Percentiles rank a stretch among this genome's conserved stretches.
These are phyloP conservation scores for Pagetopsis macropterus DNA, from an alignment of 2,797 vertebrate genomes.

Conservation along the genomic window DNA sequence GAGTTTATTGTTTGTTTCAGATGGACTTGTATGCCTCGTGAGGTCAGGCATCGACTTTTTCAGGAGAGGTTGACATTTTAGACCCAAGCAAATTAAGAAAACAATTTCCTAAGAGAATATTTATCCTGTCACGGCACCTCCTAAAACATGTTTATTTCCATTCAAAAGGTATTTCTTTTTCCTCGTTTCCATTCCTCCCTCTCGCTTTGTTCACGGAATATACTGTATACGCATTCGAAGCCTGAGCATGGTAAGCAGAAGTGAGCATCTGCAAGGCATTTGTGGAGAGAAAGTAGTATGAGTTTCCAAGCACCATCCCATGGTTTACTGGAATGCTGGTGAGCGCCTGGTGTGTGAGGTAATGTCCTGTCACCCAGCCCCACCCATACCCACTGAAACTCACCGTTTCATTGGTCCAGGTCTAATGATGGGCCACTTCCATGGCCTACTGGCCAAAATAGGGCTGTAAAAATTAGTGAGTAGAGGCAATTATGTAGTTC, in stretches of 20 bases:
- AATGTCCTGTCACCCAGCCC: slow-evolving; percentile 79
- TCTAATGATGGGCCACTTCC: slow-evolving; percentile 64
- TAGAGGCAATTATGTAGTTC: slow-evolving; percentile 65
- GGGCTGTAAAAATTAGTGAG: slow-evolving; percentile 63
- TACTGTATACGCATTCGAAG: slow-evolving; percentile 36
- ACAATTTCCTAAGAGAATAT: slow-evolving; percentile 39
- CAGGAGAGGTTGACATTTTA: slow-evolving; percentile 19
- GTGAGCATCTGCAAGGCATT: slow-evolving; percentile 83
- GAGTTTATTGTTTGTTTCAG: slow-evolving; percentile 16
- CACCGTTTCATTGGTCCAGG: slow-evolving; percentile 59
- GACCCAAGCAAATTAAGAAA: slow-evolving; percentile 28
- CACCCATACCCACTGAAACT: slow-evolving; percentile 70
- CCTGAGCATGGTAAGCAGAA: slow-evolving; percentile 44
- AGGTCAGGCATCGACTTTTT: slow-evolving; percentile 31
- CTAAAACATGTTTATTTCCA: slow-evolving; percentile 63
- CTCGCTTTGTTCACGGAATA: slow-evolving; percentile 38
- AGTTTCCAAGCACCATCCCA: slow-evolving; percentile 77
- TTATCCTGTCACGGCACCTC: slow-evolving; percentile 56
- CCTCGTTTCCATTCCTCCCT: slow-evolving; percentile 31
- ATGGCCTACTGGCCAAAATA: slow-evolving; percentile 54
- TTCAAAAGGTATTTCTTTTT: slow-evolving; percentile 46
- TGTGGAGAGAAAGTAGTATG: slow-evolving; percentile 73
- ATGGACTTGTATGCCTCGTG: slow-evolving; percentile 13
- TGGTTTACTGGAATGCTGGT: slow-evolving; percentile 80
- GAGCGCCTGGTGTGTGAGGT: slow-evolving; percentile 79